Evolutionary conservation across 2,888 invertebrate species (phyloP), one percentile per base, ranked within the genome.

Genomic region (Caradrina clavipalpis): DNA sequence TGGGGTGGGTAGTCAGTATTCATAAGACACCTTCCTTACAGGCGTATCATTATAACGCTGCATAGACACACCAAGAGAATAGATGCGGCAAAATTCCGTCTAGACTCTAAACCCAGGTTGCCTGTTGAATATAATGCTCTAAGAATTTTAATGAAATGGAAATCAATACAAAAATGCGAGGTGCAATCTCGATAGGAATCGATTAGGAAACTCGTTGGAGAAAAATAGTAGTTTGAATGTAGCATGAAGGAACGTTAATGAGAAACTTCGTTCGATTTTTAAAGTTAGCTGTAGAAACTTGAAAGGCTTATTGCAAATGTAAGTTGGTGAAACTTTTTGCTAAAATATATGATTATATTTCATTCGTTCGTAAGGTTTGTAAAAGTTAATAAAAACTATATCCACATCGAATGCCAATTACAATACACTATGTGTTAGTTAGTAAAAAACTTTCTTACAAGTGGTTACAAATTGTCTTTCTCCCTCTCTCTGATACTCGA

Each of bases 21-120:
- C 94, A 93, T 93, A 93, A 94, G 93, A 92, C 89, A 93, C 92
- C 93, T 92, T 92, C 89, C 90, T 89, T 87, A 85, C 82, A 83
- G 81, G 76, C 81, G 85, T 85, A 79, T 80, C 83, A 85, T 84
- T 84, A 84, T 79, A 78, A 73, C 57, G 19, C 61, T 81, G 73
- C 82, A 77, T 85, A 92, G 92, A 89, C 50, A 73, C 77, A 81
- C 56, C 45, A 85, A 86, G 77, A 70, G 63, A 78, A 77, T 82
- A 61, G 88, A 89, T 49, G 67, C 69, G 88, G 83, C 88, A 87
- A 76, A 70, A 76, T 57, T 59, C 39, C 60, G 78, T 87, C 84
- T 86, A 87, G 86, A 88, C 83, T 70, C 65, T 59, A 59, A 47
- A 35, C 55, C 21, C 51, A 53, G 22, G 31, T 66, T 61, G 67